Conservation (phyloP, 2,797 vertebrate genomes). For the Xenentodon cancila region DNA sequence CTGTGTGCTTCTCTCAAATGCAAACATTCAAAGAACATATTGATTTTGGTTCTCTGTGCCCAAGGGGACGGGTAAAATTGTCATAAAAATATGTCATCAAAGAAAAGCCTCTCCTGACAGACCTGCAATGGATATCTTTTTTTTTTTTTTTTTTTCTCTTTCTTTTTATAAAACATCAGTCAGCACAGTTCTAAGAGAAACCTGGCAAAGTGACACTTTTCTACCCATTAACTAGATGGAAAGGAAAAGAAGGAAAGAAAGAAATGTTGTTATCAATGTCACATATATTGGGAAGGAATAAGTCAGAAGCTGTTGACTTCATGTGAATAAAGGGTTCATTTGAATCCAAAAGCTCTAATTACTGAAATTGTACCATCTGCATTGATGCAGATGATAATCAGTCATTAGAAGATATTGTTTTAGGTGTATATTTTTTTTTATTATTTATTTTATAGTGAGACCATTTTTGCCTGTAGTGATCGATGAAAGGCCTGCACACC, state of each 20-base stretch:
- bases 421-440: neutral
- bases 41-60: conserved; percentile 54
- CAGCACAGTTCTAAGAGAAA: conserved; percentile 27
- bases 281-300: conserved; percentile 22
- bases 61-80: conserved; percentile 36
- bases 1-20: conserved; percentile 55
- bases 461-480: neutral
- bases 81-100: conserved; percentile 57
- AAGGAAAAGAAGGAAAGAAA: conserved; percentile 32
- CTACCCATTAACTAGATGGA: conserved; percentile 48
- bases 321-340: neutral
- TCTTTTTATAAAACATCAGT: conserved; percentile 41
- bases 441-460: neutral
- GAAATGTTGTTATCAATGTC: conserved; percentile 4
- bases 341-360: conserved; percentile 16
- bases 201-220: conserved; percentile 32
- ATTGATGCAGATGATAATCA: neutral
- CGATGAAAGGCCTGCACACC: conserved; percentile 11
- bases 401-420: neutral
- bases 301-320: conserved; percentile 15
- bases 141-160: conserved; percentile 5
- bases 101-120: conserved; percentile 44
- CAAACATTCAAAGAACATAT: conserved; percentile 51
- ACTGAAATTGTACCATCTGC: conserved; percentile 12
- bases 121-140: conserved; percentile 42